A percentile compares a stretch with the other conserved stretches of the same genome.
Evolutionary conservation across 2,113 vertebrate species (phyloP).

Genomic region (Glaucidium brasilianum): DNA sequence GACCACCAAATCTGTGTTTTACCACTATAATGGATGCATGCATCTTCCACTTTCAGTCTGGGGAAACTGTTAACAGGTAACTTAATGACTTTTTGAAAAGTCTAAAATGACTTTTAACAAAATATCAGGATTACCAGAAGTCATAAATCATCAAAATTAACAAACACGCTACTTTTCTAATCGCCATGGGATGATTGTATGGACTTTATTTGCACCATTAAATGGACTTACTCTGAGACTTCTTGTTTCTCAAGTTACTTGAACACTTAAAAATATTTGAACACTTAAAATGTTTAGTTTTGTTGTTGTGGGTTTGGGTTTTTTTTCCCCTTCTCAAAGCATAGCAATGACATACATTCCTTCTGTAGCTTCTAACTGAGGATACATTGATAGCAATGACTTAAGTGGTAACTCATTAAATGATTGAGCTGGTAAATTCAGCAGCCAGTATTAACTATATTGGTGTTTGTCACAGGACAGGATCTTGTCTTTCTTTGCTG

Average conservation of each 20-base stretch:
- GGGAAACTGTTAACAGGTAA: background rate
- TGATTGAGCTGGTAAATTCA: background rate
- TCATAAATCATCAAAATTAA: background rate
- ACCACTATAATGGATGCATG: background rate
- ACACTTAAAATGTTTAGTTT: background rate
- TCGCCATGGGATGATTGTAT: background rate
- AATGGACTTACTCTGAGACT: background rate
- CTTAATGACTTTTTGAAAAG: background rate
- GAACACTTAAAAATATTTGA: background rate
- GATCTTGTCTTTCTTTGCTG: background rate
- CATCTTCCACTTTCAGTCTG: background rate
- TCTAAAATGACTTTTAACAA: background rate
- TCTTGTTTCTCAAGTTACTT: background rate
- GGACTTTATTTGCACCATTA: background rate
- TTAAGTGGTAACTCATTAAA: background rate
- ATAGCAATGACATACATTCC: background rate
- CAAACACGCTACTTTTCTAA: background rate
- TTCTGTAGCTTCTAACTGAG: background rate
- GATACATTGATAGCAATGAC: accelerated
- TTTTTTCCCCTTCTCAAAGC: background rate
- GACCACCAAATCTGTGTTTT: background rate
- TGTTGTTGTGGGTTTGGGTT: background rate
- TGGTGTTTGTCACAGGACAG: background rate
- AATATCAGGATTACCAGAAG: background rate
- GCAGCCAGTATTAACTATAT: too few species aligned